These are phyloP conservation scores for Cryptomyrus ogoouensis DNA, from an alignment of 2,113 vertebrate genomes.

Conservation along the genomic window DNA sequence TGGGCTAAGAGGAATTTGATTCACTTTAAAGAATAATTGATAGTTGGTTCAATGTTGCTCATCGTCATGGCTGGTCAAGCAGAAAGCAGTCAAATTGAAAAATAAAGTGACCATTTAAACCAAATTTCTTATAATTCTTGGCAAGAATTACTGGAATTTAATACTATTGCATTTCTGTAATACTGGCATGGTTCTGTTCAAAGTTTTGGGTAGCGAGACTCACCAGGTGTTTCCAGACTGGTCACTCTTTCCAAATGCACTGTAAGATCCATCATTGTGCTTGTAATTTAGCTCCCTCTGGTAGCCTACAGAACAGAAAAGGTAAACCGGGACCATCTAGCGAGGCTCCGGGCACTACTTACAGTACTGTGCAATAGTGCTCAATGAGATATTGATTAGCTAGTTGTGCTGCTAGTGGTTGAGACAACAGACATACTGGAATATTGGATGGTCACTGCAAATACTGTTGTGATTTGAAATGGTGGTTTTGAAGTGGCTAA, in stretches of 20 bases:
- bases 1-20: background rate
- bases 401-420: background rate
- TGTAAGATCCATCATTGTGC: constrained; percentile 75
- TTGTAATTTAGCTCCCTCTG: constrained; percentile 76
- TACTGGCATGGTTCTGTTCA: background rate
- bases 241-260: constrained; percentile 71
- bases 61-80: background rate
- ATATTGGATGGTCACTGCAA: background rate
- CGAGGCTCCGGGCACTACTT: background rate
- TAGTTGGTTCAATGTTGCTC: background rate
- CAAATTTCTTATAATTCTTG: background rate
- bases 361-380: background rate
- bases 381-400: background rate
- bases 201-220: constrained; percentile 32
- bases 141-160: background rate
- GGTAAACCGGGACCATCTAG: background rate
- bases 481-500: no score
- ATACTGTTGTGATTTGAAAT: background rate
- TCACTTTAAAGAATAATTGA: background rate
- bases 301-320: constrained; percentile 61
- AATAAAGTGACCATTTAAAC: background rate
- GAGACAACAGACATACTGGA: background rate
- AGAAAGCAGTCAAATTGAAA: background rate
- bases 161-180: background rate
- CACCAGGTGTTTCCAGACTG: constrained; percentile 78